Evolutionary conservation across 2,888 invertebrate genomes (phyloP), one percentile per base, ranked within the genome.

Genomic region (Ennomos fuscantarius): DNA sequence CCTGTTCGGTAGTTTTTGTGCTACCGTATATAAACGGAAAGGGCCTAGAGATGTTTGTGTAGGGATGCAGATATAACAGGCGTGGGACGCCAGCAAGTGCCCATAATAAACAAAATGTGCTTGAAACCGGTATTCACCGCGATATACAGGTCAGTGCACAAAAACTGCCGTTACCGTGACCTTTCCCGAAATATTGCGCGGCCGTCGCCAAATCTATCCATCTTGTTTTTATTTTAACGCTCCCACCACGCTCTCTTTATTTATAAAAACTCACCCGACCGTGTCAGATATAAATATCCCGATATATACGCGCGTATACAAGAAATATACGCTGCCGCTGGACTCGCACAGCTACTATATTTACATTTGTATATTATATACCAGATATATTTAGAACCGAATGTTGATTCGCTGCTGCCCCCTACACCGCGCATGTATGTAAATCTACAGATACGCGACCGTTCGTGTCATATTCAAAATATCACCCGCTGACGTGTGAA

Each of bases 381-480:
- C 69, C 70, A 70, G 46, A 71, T 87, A 86, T 82, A 78, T 82
- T 78, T 87, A 86, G 85, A 79, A 68, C 68, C 72, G 74, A 76
- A 79, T 58, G 55, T 81, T 74, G 80, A 79, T 78, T 73, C 74
- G 80, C 73, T 81, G 81, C 78, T 81, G 81, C 78, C 79, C 74
- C 51, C 47, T 58, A 41, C 53, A 32, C 31, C 48, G n/a, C 49
- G 35, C 40, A 47, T 50, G 52, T 53, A 46, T 50, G 35, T 55
- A 31, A 53, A 55, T 40, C 39, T 35, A 48, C 42, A 47, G 52
- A 55, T 46, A 42, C 52, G 15, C 41, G 44, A 33, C 41, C 15
- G 41, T 43, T 37, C 44, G 45, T 37, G 43, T 36, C 11, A 9
- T 45, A 56, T 52, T 37, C 37, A 36, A 41, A 44, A 34, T 42